Conservation (phyloP, 2,888 invertebrate species). For the Erebia palarica region DNA sequence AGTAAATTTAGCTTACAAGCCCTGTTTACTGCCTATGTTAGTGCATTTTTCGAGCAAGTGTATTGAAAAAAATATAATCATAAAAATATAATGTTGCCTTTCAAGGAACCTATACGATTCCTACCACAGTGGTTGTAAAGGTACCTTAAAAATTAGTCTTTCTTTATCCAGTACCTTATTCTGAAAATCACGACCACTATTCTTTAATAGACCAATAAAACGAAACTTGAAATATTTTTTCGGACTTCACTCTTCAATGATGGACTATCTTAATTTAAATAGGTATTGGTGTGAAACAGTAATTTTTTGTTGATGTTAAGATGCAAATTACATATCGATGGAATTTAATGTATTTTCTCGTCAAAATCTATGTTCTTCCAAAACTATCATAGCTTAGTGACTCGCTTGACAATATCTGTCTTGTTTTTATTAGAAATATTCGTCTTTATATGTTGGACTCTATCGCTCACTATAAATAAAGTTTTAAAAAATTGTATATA, state of each 20-base stretch:
- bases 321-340: conserved; percentile 71
- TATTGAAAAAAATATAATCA: too few species aligned
- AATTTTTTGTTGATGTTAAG: conserved; percentile 69
- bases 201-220: not conserved
- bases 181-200: not conserved
- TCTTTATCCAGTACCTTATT: not conserved
- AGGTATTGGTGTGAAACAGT: conserved; percentile 37
- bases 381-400: conserved; percentile 63
- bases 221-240: not conserved
- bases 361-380: conserved; percentile 77
- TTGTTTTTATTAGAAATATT: conserved; percentile 14
- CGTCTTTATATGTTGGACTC: conserved; percentile 25
- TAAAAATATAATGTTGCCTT: too few species aligned
- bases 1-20: too few species aligned
- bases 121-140: too few species aligned
- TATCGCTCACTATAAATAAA: conserved; percentile 19
- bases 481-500: conserved; percentile 8
- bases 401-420: conserved; percentile 64
- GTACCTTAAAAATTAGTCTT: not conserved
- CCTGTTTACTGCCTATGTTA: too few species aligned
- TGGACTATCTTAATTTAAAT: conserved; percentile 44
- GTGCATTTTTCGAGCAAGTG: too few species aligned
- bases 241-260: not conserved
- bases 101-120: too few species aligned
- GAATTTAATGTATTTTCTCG: conserved; percentile 50